A percentile compares a stretch with the other conserved stretches of the same genome.
Evolutionary conservation across 2,797 vertebrate species (phyloP).

Genomic region (Cyprinodon diabolis): DNA sequence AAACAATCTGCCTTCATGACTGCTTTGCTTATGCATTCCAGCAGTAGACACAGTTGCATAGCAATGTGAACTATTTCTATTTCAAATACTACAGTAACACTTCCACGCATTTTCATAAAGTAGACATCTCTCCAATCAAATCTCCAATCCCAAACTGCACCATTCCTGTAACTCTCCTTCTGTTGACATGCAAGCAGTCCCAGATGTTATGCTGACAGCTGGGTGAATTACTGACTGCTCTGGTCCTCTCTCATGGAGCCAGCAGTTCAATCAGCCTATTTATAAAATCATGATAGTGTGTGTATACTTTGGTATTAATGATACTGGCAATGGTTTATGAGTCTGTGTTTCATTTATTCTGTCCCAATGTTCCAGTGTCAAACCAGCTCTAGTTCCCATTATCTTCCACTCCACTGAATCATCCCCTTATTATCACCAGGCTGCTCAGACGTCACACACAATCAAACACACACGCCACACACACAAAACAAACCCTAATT

Average conservation of each 20-base stretch:
- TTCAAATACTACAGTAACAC: background rate
- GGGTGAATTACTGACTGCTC: constrained; percentile 28
- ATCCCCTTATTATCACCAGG: constrained; percentile 54
- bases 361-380: constrained; percentile 30
- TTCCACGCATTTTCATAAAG: constrained; percentile 26
- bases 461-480: constrained; percentile 13
- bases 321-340: constrained; percentile 16
- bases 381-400: constrained; percentile 36
- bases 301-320: constrained; percentile 29
- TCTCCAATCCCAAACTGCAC: constrained; percentile 34
- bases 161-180: constrained; percentile 37
- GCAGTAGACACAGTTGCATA: background rate
- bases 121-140: constrained; percentile 15
- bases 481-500: constrained; percentile 45
- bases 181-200: constrained; percentile 49
- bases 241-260: constrained; percentile 28
- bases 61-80: background rate
- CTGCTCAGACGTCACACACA: constrained; percentile 36
- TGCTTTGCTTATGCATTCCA: background rate
- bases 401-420: constrained; percentile 51
- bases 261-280: constrained; percentile 43
- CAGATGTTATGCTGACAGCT: constrained; percentile 44
- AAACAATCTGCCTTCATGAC: background rate
- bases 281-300: constrained; percentile 9
- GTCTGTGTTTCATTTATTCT: constrained; percentile 43